Evolutionary conservation across 1,140 invertebrate species (phyloP).

Genomic region (Sminthurides bifidus): DNA sequence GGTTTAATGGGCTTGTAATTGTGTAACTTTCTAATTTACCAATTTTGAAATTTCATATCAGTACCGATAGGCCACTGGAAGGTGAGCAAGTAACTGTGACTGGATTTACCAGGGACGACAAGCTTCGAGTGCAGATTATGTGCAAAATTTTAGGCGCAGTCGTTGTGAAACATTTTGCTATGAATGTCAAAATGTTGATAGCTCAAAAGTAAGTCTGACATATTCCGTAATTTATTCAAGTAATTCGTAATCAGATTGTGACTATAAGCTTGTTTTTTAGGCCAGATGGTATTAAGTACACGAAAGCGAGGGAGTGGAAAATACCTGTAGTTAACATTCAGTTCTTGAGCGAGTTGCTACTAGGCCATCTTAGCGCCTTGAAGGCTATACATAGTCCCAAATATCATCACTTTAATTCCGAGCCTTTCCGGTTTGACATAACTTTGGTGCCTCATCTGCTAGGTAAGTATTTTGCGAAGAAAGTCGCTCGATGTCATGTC

Average conservation of each 20-base stretch:
- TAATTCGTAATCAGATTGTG: slow-evolving; percentile 6
- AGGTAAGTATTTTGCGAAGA: slow-evolving; percentile 49
- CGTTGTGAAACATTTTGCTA: slow-evolving; percentile 50
- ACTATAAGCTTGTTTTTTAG: slow-evolving; percentile 38
- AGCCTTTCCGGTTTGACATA: slow-evolving; percentile 77
- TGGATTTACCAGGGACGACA: slow-evolving; percentile 75
- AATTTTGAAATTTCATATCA: slow-evolving; percentile 18
- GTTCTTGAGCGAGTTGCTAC: slow-evolving; percentile 85
- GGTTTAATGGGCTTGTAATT: too few relatives aligned
- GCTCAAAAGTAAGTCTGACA: slow-evolving; percentile 42
- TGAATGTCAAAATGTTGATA: slow-evolving; percentile 44
- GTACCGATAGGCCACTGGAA: slow-evolving; percentile 45
- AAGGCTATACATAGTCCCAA: slow-evolving; percentile 68
- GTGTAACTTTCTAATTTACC: too few relatives aligned
- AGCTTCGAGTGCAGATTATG: slow-evolving; percentile 65
- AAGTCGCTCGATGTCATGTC: not conserved
- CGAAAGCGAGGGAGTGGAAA: slow-evolving; percentile 77
- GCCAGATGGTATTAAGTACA: slow-evolving; percentile 72
- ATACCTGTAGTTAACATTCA: slow-evolving; percentile 75
- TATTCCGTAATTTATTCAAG: not conserved
- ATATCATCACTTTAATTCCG: slow-evolving; percentile 73
- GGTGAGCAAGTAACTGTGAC: slow-evolving; percentile 59
- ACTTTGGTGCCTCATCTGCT: slow-evolving; percentile 75
- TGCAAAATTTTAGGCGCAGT: slow-evolving; percentile 75
- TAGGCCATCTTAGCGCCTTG: slow-evolving; percentile 66